Evolutionary conservation across 2,888 invertebrate genomes (phyloP).

Genomic region (Cylloceria caligata): DNA sequence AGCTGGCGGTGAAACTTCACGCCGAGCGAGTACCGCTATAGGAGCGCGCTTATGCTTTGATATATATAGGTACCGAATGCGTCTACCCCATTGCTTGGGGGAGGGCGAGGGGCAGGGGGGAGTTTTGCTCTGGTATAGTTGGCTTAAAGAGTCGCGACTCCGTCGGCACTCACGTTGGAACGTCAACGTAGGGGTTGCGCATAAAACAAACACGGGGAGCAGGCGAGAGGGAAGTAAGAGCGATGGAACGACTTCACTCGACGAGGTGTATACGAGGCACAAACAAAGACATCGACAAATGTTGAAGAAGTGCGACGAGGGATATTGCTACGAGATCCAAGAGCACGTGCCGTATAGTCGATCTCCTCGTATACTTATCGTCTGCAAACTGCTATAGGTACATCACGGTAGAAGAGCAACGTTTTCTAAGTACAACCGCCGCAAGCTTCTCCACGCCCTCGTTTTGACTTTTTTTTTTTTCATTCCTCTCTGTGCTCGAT

Average conservation of each 20-base stretch:
- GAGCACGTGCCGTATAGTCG: conserved; percentile 57
- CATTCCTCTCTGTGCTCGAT: conserved; percentile 39
- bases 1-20: conserved; percentile 6
- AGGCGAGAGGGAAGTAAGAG: conserved; percentile 22
- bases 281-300: conserved; percentile 48
- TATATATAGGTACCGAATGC: conserved; percentile 6
- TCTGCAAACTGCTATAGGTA: conserved; percentile 27
- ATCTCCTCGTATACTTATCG: conserved; percentile 50
- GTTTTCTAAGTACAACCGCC: conserved; percentile 53
- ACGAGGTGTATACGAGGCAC: conserved; percentile 44
- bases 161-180: conserved; percentile 57
- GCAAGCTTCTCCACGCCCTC: conserved; percentile 59
- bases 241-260: conserved; percentile 53
- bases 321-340: conserved; percentile 18
- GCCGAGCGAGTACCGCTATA: conserved; percentile 1
- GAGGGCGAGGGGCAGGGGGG: too few relatives aligned
- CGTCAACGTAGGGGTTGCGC: conserved; percentile 58
- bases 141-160: conserved; percentile 76
- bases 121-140: conserved; percentile 67
- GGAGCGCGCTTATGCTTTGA: background rate
- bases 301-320: conserved; percentile 47
- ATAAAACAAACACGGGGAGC: conserved; percentile 76
- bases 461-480: conserved; percentile 64
- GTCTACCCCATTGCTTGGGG: conserved; percentile 10
- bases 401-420: conserved; percentile 47